Conservation (phyloP, 2,113 vertebrate genomes). For the Euleptes europaea region DNA sequence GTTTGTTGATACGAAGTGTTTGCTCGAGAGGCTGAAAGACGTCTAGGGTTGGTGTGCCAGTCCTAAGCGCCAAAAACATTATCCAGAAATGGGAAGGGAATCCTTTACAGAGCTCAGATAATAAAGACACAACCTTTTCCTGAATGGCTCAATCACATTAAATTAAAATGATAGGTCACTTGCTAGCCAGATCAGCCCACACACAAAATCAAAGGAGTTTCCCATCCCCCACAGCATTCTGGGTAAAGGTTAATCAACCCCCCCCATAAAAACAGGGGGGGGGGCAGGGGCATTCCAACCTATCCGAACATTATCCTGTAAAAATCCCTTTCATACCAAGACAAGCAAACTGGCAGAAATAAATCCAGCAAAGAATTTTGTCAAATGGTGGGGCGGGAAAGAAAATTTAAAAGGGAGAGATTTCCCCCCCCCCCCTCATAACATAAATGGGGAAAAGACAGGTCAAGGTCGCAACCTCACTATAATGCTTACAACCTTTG, state of each 20-base stretch:
- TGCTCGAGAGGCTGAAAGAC: constrained; percentile 64
- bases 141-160: background rate
- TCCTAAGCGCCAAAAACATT: constrained; percentile 40
- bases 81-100: constrained; percentile 62
- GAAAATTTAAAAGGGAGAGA: background rate
- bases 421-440: constrained; percentile 29
- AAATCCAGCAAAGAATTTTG: constrained; percentile 72
- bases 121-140: background rate
- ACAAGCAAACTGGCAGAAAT: constrained; percentile 60
- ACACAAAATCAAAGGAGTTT: background rate
- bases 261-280: background rate
- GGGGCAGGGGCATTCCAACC: constrained; percentile 27
- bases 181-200: background rate
- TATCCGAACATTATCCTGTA: constrained; percentile 47
- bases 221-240: background rate
- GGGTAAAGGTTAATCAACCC: constrained; percentile 45
- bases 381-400: constrained; percentile 22
- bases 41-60: constrained; percentile 35
- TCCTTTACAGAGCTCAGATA: background rate
- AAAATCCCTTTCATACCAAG: constrained; percentile 70
- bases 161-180: background rate
- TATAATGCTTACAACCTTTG: background rate
- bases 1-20: constrained; percentile 62
- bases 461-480: rapidly evolving
- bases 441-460: background rate